Evolutionary conservation across 2,888 invertebrate species (phyloP).

Genomic region (Argyresthia goedartella): DNA sequence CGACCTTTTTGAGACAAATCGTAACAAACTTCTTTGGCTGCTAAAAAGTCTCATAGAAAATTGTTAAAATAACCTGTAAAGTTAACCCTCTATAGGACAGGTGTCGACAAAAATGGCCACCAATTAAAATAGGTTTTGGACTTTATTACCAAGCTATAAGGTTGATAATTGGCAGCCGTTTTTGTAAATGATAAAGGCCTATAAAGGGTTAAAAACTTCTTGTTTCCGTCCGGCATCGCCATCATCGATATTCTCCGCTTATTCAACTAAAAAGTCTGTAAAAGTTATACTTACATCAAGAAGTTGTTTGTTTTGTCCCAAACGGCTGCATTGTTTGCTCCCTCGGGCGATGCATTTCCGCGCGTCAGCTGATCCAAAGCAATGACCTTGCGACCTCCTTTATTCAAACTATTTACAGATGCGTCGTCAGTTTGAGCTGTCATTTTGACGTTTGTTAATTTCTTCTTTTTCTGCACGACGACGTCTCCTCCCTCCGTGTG

Average conservation of each 20-base stretch:
- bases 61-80: too few species aligned
- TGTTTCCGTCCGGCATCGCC: too few species aligned
- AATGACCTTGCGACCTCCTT: conserved; percentile 50
- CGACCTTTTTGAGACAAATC: conserved; percentile 8
- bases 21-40: neutral
- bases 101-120: too few species aligned
- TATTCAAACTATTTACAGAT: conserved; percentile 44
- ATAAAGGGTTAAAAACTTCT: too few species aligned
- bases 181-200: too few species aligned
- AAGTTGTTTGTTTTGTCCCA: conserved; percentile 10
- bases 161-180: too few species aligned
- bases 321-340: conserved; percentile 14
- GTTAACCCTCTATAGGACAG: too few species aligned
- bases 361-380: conserved; percentile 61
- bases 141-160: too few species aligned
- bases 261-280: neutral
- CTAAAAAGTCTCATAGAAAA: conserved; percentile 1
- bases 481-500: conserved; percentile 55
- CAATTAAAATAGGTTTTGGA: too few species aligned
- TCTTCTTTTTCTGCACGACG: conserved; percentile 63
- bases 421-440: conserved; percentile 29
- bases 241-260: too few species aligned
- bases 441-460: conserved; percentile 22
- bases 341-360: conserved; percentile 30
- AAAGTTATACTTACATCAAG: conserved; percentile 29